phyloP scores from a whole-genome alignment of 1,140 invertebrate species.

The Trypoxylus dichotomus region DNA sequence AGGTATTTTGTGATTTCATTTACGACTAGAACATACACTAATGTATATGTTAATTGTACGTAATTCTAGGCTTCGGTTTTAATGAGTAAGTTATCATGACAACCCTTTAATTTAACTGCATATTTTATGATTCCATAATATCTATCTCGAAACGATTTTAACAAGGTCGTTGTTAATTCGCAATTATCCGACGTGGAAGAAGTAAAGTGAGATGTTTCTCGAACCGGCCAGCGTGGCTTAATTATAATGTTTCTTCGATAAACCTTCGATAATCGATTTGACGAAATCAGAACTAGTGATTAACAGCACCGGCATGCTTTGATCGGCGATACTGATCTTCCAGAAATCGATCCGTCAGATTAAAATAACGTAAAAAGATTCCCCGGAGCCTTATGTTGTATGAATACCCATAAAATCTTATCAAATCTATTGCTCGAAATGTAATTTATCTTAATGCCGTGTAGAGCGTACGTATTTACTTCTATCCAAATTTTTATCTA shows the following conservation, averaged over 20 bases:
- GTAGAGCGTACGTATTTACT: background rate
- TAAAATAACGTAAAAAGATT: background rate
- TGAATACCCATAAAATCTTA: background rate
- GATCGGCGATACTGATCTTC: slow-evolving; percentile 5
- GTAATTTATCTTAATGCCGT: background rate
- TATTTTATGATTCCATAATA: no score
- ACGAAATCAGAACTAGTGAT: slow-evolving; percentile 4
- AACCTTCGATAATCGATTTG: slow-evolving; percentile 17
- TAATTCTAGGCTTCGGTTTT: no score
- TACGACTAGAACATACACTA: no score
- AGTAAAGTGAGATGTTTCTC: background rate
- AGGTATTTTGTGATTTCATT: no score
- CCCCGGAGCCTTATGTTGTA: background rate
- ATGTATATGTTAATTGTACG: no score
- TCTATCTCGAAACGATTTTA: no score
- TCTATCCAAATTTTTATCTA: background rate
- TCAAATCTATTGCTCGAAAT: background rate
- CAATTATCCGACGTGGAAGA: no score
- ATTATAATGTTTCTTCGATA: slow-evolving; percentile 13
- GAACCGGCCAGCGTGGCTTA: background rate
- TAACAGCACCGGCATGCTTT: slow-evolving; percentile 11
- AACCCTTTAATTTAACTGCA: no score
- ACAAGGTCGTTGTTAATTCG: no score
- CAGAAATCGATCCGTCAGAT: background rate
- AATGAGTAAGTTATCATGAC: no score